Evolutionary conservation across 2,888 invertebrate species (phyloP).

Genomic region (Creontiades dilutus): DNA sequence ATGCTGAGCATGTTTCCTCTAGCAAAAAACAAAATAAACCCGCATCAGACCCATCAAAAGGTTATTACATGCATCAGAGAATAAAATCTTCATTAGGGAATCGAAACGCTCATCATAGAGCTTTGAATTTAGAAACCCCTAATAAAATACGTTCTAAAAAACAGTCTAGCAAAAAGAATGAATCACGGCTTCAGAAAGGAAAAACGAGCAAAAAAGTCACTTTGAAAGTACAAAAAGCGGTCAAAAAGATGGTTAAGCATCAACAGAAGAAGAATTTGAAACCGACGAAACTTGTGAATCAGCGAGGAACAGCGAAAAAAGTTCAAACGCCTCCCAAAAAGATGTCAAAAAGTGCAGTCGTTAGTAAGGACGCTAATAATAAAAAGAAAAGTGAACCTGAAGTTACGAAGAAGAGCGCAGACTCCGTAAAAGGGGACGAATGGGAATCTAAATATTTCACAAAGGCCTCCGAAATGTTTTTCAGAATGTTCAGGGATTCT

Average conservation of each 20-base stretch:
- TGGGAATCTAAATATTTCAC: constrained; percentile 67
- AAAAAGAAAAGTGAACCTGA: neutral
- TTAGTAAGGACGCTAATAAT: neutral
- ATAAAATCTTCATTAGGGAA: neutral
- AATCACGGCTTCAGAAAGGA: neutral
- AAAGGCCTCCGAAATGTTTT: constrained; percentile 57
- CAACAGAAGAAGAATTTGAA: neutral
- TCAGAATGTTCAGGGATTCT: constrained; percentile 50
- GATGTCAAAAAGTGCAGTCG: neutral
- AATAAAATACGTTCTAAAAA: neutral
- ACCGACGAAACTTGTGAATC: neutral
- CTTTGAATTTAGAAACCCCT: neutral
- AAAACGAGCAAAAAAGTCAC: neutral
- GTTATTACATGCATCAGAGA: constrained; percentile 43
- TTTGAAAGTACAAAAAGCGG: neutral
- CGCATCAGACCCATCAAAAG: neutral
- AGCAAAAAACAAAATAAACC: neutral
- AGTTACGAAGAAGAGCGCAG: neutral
- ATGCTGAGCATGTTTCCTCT: neutral
- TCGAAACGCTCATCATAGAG: neutral
- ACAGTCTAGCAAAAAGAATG: neutral
- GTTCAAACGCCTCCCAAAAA: neutral
- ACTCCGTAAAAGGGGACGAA: neutral
- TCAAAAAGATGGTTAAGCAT: neutral
- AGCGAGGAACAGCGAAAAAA: neutral